Base-by-base conservation (phyloP, 2,113 vertebrate species). In the Callipepla squamata region DNA sequence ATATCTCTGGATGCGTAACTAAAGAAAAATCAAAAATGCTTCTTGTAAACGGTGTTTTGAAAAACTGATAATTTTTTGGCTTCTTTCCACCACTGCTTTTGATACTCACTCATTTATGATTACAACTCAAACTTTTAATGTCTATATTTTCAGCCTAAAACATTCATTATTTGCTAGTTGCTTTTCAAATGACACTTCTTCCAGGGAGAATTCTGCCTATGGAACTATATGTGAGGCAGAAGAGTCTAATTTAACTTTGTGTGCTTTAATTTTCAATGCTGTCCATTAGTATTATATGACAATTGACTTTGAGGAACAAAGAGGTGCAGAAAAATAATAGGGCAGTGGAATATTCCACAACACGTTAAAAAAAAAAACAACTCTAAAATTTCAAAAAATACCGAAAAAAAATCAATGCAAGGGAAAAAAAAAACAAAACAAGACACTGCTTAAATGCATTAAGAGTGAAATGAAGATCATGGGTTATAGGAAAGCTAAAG, bases 41-140 rank as follows among this genome's bases (percentile, higher is more conserved):
- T 85, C 68, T 92, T 92, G 25, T 80, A 94, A 95, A 85, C 18
- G 26, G 19, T n/a, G 20, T 85, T 93, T 94, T 91, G 78, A 93
- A 95, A 96, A 95, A 63, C 22, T 83, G 91, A 94, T 95, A 89
- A 87, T 72, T 96, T 92, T 68, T 91, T 96, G 92, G 96, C 94
- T 58, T 89, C 42, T 6, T 93, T 96, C 91, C 96, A 96, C 68
- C 28, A 45, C 68, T 65, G 65, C 3, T 93, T 96, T 91, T 94
- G 90, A 96, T 75, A 74, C 67, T 94, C 0, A 0, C 63, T 73
- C 26, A 1, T 78, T 93, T 82, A 38, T 3, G 4, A 91, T 82
- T 90, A 70, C 3, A 2, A 83, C 63, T 93, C 57, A 91, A 90
- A 91, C 48, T 83, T 92, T 72, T 75, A 87, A 91, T n/a, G 59